A percentile compares a stretch with the other conserved stretches of the same genome.
Conservation (phyloP, 2,797 vertebrate genomes). For the Crocidura indochinensis region DNA sequence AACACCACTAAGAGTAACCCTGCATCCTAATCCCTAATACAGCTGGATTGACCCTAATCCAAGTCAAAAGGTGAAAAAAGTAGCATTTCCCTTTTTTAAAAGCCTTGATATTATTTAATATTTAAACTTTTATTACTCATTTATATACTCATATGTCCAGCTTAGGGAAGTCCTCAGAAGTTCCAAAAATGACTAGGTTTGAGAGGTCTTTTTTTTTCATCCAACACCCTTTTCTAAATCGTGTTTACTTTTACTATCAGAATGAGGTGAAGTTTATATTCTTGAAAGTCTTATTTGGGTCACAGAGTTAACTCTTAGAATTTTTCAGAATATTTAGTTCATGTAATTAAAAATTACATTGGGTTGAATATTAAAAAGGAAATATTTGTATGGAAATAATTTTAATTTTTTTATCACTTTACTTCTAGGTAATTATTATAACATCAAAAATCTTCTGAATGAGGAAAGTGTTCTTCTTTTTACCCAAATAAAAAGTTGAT, state of each 20-base stretch:
- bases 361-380: slow-evolving; percentile 43
- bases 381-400: slow-evolving; percentile 62
- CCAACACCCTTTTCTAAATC: neutral
- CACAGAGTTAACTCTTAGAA: neutral
- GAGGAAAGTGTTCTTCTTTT: slow-evolving; percentile 90
- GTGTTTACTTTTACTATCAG: slow-evolving; percentile 34
- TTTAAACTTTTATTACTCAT: slow-evolving; percentile 17
- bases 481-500: slow-evolving; percentile 90
- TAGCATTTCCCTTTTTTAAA: slow-evolving; percentile 44
- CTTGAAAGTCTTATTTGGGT: slow-evolving; percentile 32
- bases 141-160: neutral
- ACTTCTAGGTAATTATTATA: slow-evolving; percentile 91
- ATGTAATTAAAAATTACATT: neutral
- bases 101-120: slow-evolving; percentile 44
- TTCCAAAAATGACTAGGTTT: slow-evolving; percentile 50
- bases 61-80: neutral
- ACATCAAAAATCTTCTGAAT: slow-evolving; percentile 89
- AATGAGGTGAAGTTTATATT: slow-evolving; percentile 41
- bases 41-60: no score
- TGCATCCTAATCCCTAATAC: no score
- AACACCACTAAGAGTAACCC: no score
- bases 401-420: slow-evolving; percentile 75
- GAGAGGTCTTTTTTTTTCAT: slow-evolving; percentile 44
- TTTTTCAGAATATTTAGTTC: slow-evolving; percentile 52
- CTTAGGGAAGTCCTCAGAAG: slow-evolving; percentile 28